Evolutionary conservation across 2,113 vertebrate genomes (phyloP).

Genomic region (Chionodraco myersi): DNA sequence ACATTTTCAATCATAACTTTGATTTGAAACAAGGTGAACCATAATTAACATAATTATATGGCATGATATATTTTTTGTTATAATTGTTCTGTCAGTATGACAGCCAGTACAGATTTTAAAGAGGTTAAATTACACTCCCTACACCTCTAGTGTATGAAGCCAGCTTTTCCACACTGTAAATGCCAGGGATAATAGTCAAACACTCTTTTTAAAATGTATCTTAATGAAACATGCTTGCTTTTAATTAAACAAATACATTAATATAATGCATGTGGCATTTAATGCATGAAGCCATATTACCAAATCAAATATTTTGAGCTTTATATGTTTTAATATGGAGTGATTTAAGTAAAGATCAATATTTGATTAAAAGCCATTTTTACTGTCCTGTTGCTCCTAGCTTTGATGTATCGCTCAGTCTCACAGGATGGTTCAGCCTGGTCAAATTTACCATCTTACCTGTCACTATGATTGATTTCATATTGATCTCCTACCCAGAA

Average conservation of each 20-base stretch:
- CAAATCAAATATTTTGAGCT: constrained; percentile 41
- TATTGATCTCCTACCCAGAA: constrained; percentile 76
- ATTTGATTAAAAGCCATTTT: constrained; percentile 80
- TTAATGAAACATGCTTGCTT: constrained; percentile 31
- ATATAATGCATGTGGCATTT: constrained; percentile 21
- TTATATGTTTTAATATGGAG: constrained; percentile 52
- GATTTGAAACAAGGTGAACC: constrained; percentile 41
- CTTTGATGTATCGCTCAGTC: constrained; percentile 74
- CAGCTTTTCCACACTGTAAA: constrained; percentile 7
- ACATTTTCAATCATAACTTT: constrained; percentile 18
- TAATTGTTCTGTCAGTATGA: constrained; percentile 13
- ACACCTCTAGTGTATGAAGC: not conserved
- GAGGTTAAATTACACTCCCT: not conserved
- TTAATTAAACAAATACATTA: constrained; percentile 18
- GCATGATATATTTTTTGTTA: not conserved
- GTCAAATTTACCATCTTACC: constrained; percentile 79
- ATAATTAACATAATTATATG: constrained; percentile 26
- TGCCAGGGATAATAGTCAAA: constrained; percentile 3
- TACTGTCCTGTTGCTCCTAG: constrained; percentile 66
- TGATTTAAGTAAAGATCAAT: constrained; percentile 77
- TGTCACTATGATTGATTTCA: constrained; percentile 81
- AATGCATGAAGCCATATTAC: constrained; percentile 19
- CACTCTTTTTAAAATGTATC: constrained; percentile 1
- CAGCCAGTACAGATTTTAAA: constrained; percentile 2
- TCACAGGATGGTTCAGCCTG: constrained; percentile 70